A percentile compares a stretch with the other conserved stretches of the same genome.
Conservation (phyloP, 2,113 vertebrate genomes). For the Melanostigma gelatinosum region DNA sequence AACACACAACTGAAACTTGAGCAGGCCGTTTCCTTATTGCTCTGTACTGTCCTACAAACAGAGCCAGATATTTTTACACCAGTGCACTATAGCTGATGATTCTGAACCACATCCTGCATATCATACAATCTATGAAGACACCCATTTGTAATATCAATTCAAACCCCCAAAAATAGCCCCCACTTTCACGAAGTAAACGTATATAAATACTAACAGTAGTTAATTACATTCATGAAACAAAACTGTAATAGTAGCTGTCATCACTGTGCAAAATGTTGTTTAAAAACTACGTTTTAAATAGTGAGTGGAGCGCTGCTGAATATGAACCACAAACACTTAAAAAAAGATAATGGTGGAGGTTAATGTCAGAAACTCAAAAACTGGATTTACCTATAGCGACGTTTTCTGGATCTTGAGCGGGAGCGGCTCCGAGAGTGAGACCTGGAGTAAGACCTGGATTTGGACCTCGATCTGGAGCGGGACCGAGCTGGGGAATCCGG, state of each 20-base stretch:
- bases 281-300: not conserved
- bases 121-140: not conserved
- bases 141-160: not conserved
- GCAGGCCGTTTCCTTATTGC: not conserved
- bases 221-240: not conserved
- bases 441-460: slow-evolving; percentile 93
- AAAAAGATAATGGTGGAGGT: not conserved
- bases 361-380: not conserved
- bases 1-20: slow-evolving; percentile 8
- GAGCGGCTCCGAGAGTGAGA: slow-evolving; percentile 93
- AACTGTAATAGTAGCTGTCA: not conserved
- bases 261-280: not conserved
- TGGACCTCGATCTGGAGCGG: slow-evolving; percentile 90
- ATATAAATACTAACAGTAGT: not conserved
- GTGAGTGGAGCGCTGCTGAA: not conserved
- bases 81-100: not conserved
- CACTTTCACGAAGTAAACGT: not conserved
- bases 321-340: not conserved
- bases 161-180: no score
- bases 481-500: slow-evolving; percentile 92
- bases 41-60: not conserved
- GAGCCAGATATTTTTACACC: not conserved
- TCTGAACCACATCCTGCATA: not conserved
- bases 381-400: slow-evolving; percentile 89
- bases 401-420: slow-evolving; percentile 93